These are phyloP conservation scores for Argyra leucocephala DNA, from an alignment of 2,888 invertebrate species.

Conservation along the genomic window DNA sequence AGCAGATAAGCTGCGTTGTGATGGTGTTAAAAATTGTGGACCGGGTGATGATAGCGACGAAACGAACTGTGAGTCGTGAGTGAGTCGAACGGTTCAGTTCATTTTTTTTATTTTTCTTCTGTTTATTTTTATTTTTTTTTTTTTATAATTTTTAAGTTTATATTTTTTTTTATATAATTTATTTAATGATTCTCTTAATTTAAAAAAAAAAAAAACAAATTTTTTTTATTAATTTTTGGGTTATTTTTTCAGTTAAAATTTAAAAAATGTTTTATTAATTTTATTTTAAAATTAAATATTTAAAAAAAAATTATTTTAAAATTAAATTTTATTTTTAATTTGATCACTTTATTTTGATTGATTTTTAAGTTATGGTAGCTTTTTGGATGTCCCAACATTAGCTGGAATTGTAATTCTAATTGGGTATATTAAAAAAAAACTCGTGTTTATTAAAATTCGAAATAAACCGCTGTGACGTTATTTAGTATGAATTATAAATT, in stretches of 20 bases:
- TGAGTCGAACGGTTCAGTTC: conserved; percentile 48
- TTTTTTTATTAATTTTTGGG: conserved; percentile 5
- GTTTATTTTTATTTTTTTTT: conserved; percentile 22
- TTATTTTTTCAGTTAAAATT: neutral
- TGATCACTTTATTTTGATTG: neutral
- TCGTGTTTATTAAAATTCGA: no score
- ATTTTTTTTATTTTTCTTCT: conserved; percentile 33
- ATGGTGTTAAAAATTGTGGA: conserved; percentile 69
- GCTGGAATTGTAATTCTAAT: no score
- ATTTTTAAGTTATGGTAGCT: neutral
- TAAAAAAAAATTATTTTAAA: neutral
- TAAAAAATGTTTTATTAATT: neutral
- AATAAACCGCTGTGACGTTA: no score
- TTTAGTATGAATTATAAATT: no score
- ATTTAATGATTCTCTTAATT: conserved; percentile 14
- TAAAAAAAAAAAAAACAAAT: no score
- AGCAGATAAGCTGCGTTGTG: conserved; percentile 64
- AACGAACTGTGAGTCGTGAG: conserved; percentile 48
- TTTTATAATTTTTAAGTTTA: conserved; percentile 24
- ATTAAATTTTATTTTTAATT: neutral
- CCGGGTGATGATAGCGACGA: conserved; percentile 45
- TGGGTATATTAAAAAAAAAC: neutral
- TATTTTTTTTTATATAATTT: conserved; percentile 16
- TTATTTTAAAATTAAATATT: neutral
- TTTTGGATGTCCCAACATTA: no score